A percentile compares a stretch with the other conserved stretches of the same genome.
Conservation (phyloP, 1,140 invertebrate species). For the Psix sp. region DNA sequence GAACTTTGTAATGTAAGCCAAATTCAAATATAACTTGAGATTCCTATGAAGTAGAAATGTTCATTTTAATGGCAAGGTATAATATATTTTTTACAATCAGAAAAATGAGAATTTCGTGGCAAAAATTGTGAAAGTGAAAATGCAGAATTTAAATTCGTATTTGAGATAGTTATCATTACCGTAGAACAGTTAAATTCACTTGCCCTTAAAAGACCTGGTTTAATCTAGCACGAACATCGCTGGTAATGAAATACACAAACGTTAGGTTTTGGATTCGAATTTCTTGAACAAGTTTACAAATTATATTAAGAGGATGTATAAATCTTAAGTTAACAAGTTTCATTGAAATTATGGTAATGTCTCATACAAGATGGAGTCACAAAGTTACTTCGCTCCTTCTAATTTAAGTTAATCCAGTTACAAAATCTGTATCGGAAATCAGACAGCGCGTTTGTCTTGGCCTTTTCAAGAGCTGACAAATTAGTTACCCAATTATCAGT, state of each 20-base stretch:
- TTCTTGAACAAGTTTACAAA: constrained; percentile 41
- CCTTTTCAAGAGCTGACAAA: constrained; percentile 13
- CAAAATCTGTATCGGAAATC: constrained; percentile 38
- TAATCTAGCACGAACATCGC: constrained; percentile 28
- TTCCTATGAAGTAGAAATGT: no score
- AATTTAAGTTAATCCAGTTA: constrained; percentile 47
- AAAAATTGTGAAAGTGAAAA: no score
- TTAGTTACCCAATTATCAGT: constrained; percentile 25
- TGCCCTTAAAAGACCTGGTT: constrained; percentile 22
- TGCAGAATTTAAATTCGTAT: constrained; percentile 34
- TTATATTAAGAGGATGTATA: constrained; percentile 43
- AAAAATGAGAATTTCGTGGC: no score
- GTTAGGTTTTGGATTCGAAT: constrained; percentile 20
- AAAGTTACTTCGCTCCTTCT: constrained; percentile 22
- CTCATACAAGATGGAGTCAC: constrained; percentile 27
- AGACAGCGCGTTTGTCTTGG: constrained; percentile 1
- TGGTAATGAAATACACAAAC: constrained; percentile 21
- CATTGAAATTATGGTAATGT: constrained; percentile 49
- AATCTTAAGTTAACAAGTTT: constrained; percentile 18
- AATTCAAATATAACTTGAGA: no score
- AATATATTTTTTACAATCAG: no score
- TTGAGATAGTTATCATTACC: constrained; percentile 15
- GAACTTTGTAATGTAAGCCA: no score
- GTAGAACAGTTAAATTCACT: constrained; percentile 22
- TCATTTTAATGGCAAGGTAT: no score